Evolutionary conservation across 2,113 vertebrate species (phyloP), one percentile per base, ranked within the genome.

Genomic region (Elephantulus edwardii): DNA sequence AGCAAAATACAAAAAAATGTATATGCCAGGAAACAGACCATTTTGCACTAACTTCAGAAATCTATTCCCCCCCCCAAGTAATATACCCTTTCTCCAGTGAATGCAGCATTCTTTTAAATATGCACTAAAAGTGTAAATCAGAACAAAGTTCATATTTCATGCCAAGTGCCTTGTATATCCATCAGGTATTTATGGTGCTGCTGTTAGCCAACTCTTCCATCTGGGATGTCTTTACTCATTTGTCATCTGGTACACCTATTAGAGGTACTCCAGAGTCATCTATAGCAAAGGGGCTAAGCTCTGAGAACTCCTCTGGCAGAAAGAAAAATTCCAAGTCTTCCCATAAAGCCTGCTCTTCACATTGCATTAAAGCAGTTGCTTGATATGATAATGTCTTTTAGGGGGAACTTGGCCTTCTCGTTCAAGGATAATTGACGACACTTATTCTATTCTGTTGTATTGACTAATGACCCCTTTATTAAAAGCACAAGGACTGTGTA

Each of bases 161-260:
- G 13, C 64, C 78, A 84, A 84, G 40, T 84, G 78, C 38, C 76
- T 72, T 90, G 62, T 74, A 71, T 88, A 91, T 91, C 40, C 35
- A 84, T 84, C 89, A 85, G 92, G 62, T 90, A 88, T 86, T 94
- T 90, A 86, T 89, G 92, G 92, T 1, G 0, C 71, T 78, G 64
- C 30, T 83, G 64, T 84, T 93, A 74, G 93, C 88, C 94, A 82
- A 10, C 74, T 91, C 81, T 89, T 56, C 84, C 81, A 79, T 91
- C 91, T 90, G 85, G 77, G 85, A 79, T 85, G 75, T 75, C 81
- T 52, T 89, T 26, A 79, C 71, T 88, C 60, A 76, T 84, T 92
- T 89, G 95, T 91, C 84, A 88, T 89, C 84, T 91, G 72, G 78
- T 81, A 75, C 71, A 93, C 78, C 72, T 90, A 72, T 84, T 86